A percentile compares a stretch with the other conserved stretches of the same genome.
phyloP scores from a whole-genome alignment of 2,797 vertebrate genomes.

The Siniperca undulata region DNA sequence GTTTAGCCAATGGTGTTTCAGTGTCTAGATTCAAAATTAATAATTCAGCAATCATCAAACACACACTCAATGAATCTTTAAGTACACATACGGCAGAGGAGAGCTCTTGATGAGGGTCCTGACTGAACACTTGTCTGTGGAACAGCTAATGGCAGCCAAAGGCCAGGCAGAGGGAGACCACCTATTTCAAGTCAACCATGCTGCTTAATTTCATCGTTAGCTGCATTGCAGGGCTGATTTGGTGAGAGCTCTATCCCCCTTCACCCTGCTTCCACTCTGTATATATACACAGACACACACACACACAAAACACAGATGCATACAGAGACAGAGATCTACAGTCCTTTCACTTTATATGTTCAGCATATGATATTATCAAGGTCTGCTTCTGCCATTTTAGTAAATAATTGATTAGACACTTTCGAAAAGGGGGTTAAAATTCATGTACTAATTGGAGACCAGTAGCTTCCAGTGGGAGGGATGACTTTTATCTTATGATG shows the following conservation, averaged over 20 bases:
- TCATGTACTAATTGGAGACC: conserved; percentile 90
- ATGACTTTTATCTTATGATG: conserved; percentile 91
- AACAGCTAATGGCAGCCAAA: conserved; percentile 79
- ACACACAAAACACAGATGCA: conserved; percentile 31
- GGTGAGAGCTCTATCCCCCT: conserved; percentile 68
- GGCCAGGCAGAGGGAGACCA: conserved; percentile 74
- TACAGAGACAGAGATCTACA: conserved; percentile 65
- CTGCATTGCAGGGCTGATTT: conserved; percentile 70
- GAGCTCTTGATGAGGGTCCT: conserved; percentile 79
- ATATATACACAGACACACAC: conserved; percentile 31
- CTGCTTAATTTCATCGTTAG: conserved; percentile 79
- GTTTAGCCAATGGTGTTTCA: conserved; percentile 84
- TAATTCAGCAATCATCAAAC: conserved; percentile 86
- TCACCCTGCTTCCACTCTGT: conserved; percentile 26
- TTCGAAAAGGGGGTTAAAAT: conserved; percentile 87
- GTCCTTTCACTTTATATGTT: conserved; percentile 85
- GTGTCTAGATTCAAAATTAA: conserved; percentile 82
- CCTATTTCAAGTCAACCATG: conserved; percentile 72
- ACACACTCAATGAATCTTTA: conserved; percentile 82
- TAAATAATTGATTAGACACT: conserved; percentile 92
- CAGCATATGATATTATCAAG: conserved; percentile 86
- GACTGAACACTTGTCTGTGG: conserved; percentile 67
- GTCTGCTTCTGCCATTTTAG: conserved; percentile 87
- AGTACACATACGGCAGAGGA: conserved; percentile 71
- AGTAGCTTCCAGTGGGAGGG: conserved; percentile 86